These are phyloP conservation scores for Hydrotaea cyrtoneurina DNA, from an alignment of 2,888 invertebrate genomes.

Conservation along the genomic window DNA sequence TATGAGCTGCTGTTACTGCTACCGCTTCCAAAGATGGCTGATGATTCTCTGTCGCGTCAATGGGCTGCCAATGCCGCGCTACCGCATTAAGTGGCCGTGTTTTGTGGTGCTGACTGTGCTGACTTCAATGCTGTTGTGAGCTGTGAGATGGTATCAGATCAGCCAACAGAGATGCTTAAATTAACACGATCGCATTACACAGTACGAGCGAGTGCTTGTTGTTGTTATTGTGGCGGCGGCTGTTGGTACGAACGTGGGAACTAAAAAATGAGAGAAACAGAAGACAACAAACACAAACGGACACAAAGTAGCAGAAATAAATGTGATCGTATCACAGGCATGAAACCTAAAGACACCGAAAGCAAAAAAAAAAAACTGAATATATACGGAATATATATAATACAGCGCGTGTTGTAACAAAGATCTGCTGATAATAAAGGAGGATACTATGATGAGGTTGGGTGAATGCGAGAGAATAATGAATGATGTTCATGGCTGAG, in stretches of 20 bases:
- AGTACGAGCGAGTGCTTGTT: slow-evolving; percentile 45
- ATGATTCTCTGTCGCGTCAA: not conserved
- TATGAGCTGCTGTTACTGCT: slow-evolving; percentile 39
- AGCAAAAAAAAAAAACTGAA: not conserved
- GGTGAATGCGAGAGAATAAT: too few species aligned
- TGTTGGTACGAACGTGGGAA: slow-evolving; percentile 70
- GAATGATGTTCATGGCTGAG: too few species aligned
- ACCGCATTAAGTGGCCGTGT: not conserved
- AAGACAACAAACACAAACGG: slow-evolving; percentile 39
- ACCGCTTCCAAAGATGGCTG: slow-evolving; percentile 13
- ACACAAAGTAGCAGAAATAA: slow-evolving; percentile 49
- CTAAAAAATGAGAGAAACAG: slow-evolving; percentile 50
- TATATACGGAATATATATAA: not conserved
- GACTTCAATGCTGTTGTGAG: not conserved
- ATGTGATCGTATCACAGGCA: slow-evolving; percentile 57
- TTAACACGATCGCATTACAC: slow-evolving; percentile 68
- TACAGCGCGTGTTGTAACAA: slow-evolving; percentile 65
- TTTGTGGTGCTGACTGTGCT: slow-evolving; percentile 25
- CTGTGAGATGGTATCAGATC: slow-evolving; percentile 52
- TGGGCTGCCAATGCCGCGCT: slow-evolving; percentile 32
- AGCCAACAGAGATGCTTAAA: slow-evolving; percentile 64
- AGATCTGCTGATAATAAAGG: slow-evolving; percentile 48
- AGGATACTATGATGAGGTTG: not conserved
- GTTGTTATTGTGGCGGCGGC: slow-evolving; percentile 43
- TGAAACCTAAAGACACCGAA: slow-evolving; percentile 25